These are phyloP conservation scores for Goniozus legneri DNA, from an alignment of 1,140 invertebrate genomes.

Conservation along the genomic window DNA sequence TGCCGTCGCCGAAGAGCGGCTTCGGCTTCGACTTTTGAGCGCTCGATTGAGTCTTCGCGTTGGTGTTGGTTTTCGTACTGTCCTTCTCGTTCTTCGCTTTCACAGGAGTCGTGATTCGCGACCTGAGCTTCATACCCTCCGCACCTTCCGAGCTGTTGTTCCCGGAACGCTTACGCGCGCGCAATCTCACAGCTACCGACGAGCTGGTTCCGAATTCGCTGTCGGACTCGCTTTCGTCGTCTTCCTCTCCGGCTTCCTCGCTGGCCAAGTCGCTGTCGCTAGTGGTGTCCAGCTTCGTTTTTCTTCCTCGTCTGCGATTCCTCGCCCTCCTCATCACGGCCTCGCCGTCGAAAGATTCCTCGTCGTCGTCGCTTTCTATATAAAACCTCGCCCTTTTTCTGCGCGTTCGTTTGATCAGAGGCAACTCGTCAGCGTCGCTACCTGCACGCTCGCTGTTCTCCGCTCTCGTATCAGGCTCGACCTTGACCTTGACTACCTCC, in stretches of 20 bases:
- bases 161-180: conserved; percentile 37
- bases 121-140: conserved; percentile 44
- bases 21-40: conserved; percentile 48
- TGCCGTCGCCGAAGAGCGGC: conserved; percentile 68
- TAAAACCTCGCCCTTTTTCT: conserved; percentile 32
- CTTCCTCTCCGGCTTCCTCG: too few relatives aligned
- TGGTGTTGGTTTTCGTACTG: conserved; percentile 16
- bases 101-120: conserved; percentile 36
- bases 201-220: conserved; percentile 28
- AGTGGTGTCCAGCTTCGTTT: conserved; percentile 43
- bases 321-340: conserved; percentile 32
- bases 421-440: conserved; percentile 45
- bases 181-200: conserved; percentile 43
- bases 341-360: too few relatives aligned
- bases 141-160: conserved; percentile 11
- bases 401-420: conserved; percentile 36
- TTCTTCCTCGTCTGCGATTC: conserved; percentile 34
- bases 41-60: conserved; percentile 6
- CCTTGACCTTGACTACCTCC: conserved; percentile 13
- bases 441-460: conserved; percentile 27
- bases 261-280: conserved; percentile 45
- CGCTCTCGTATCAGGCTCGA: conserved; percentile 15
- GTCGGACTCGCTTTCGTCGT: conserved; percentile 41
- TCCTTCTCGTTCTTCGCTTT: conserved; percentile 49
- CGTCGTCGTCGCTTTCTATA: conserved; percentile 44